Evolutionary conservation across 2,888 invertebrate species (phyloP), one percentile per base, ranked within the genome.

Genomic region (Galeruca laticollis): DNA sequence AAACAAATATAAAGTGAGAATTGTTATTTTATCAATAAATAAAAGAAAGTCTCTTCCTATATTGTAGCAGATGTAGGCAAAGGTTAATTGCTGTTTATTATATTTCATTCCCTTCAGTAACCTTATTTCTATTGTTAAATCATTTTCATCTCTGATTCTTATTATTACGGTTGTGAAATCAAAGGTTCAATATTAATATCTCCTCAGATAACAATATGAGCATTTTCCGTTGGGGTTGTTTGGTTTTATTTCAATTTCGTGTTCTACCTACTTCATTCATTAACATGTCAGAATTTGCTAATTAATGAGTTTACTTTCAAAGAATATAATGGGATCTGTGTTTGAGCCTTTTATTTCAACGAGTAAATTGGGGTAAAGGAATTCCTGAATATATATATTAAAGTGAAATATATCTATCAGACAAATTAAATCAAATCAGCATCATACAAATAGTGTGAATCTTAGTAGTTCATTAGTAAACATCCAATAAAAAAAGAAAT

Each of bases 131-230:
- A 5, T 40, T n/a, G n/a, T 40, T n/a, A 4, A 1, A 40, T 40
- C 1, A 40, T 13, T 13, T 40, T n/a, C n/a, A 40, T n/a, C 13
- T n/a, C n/a, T 40, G 13, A 40, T 13, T 13, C 11, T 40, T n/a
- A 40, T 40, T 40, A 40, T 40, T n/a, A 40, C n/a, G n/a, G 40
- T 40, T 40, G 40, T 40, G n/a, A n/a, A 40, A 40, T 40, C 13
- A 40, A 5, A 40, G 4, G 11, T n/a, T 40, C 40, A 40, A n/a
- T 40, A 40, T 40, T 40, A 40, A 40, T n/a, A n/a, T 40, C n/a
- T 40, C 40, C 13, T 40, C 4, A 26, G 6, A n/a, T n/a, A 40
- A 40, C 40, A 40, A 40, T 40, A 40, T 40, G 40, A 40, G 13
- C n/a, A 13, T 40, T 40, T 11, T 11, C 2, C 35, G 13, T 37